A percentile compares a stretch with the other conserved stretches of the same genome.
phyloP scores from a whole-genome alignment of 2,797 vertebrate genomes.

The Alectoris magna region DNA sequence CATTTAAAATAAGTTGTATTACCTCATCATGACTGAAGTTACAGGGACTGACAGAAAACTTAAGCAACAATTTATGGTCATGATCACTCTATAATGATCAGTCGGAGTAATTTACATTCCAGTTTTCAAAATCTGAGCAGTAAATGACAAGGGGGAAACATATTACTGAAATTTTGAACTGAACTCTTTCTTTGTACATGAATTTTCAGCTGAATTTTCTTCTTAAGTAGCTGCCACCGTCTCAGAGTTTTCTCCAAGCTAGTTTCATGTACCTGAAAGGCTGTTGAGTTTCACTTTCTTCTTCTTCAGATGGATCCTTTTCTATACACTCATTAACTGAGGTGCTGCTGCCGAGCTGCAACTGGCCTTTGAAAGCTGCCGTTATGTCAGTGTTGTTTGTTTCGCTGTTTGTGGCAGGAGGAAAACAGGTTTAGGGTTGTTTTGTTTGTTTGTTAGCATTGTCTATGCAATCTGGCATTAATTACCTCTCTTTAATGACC shows the following conservation, averaged over 20 bases:
- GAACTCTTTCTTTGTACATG: not conserved
- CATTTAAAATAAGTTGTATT: slow-evolving; percentile 16
- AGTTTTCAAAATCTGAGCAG: not conserved
- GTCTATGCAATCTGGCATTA: slow-evolving; percentile 65
- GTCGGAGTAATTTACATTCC: not conserved
- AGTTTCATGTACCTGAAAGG: slow-evolving; percentile 65
- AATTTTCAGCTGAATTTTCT: slow-evolving; percentile 48
- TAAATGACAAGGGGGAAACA: slow-evolving; percentile 31
- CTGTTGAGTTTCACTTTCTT: slow-evolving; percentile 61
- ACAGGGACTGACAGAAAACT: slow-evolving; percentile 18
- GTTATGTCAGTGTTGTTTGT: slow-evolving; percentile 64
- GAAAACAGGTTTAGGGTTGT: slow-evolving; percentile 48
- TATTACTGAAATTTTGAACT: slow-evolving; percentile 53
- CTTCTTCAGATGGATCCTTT: slow-evolving; percentile 60
- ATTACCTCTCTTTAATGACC: slow-evolving; percentile 63
- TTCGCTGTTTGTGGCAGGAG: slow-evolving; percentile 55
- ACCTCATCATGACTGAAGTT: not conserved
- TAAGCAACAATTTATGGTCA: slow-evolving; percentile 18
- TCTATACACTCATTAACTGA: slow-evolving; percentile 69
- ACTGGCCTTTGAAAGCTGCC: slow-evolving; percentile 63
- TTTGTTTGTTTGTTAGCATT: slow-evolving; percentile 66
- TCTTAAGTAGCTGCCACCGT: slow-evolving; percentile 47
- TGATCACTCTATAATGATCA: not conserved
- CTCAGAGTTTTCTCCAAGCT: slow-evolving; percentile 52
- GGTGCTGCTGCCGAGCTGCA: slow-evolving; percentile 53